These are phyloP conservation scores for Torymus aiolomorphi DNA, from an alignment of 2,888 invertebrate species.

Conservation along the genomic window DNA sequence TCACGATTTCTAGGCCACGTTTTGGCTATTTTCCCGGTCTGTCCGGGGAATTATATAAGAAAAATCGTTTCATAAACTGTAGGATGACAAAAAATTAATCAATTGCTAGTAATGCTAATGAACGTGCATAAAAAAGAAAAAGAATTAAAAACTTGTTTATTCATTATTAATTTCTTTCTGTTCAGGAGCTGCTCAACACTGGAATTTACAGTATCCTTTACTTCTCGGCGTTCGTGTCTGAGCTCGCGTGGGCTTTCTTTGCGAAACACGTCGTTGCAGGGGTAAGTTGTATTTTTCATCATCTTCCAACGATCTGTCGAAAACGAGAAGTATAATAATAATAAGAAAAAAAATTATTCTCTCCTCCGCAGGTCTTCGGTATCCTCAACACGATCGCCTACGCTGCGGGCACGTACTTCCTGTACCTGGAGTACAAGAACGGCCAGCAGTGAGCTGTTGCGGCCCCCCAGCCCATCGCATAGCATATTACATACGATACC, in stretches of 20 bases:
- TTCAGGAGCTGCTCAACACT: conserved; percentile 89
- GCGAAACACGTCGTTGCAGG: conserved; percentile 85
- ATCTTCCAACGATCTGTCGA: no score
- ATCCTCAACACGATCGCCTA: conserved; percentile 89
- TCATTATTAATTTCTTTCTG: conserved; percentile 61
- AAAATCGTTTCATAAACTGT: no score
- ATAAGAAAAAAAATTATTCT: no score
- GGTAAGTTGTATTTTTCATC: conserved; percentile 77
- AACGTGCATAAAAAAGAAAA: no score
- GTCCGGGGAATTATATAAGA: no score
- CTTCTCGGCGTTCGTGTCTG: conserved; percentile 87
- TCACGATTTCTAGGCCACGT: no score
- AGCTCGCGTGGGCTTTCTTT: conserved; percentile 77
- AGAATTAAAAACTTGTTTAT: no score
- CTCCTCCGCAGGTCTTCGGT: conserved; percentile 83
- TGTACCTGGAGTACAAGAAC: conserved; percentile 85
- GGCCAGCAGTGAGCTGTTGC: conserved; percentile 69
- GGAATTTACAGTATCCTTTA: conserved; percentile 83
- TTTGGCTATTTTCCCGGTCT: no score
- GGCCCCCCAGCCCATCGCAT: conserved; percentile 54
- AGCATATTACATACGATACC: no score
- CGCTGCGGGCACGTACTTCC: conserved; percentile 85
- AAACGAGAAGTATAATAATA: no score
- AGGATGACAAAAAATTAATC: no score
- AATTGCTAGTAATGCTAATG: no score